A percentile compares a stretch with the other conserved stretches of the same genome.
Evolutionary conservation across 1,140 invertebrate species (phyloP).

Genomic region (Vanessa atalanta): DNA sequence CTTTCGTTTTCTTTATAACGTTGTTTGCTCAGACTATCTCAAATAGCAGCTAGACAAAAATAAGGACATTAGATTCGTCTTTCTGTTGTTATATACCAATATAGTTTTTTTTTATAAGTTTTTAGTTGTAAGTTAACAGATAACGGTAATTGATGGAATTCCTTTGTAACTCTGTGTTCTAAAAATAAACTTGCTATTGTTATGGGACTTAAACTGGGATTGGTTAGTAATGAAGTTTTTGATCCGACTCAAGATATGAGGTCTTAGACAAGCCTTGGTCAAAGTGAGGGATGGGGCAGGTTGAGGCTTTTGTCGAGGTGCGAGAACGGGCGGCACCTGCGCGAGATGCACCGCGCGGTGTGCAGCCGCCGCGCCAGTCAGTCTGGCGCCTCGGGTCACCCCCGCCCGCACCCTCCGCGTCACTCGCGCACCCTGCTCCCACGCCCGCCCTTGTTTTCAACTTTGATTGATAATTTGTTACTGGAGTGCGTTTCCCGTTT

Average conservation of each 20-base stretch:
- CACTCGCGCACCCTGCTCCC: slow-evolving; percentile 41
- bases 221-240: too few relatives aligned
- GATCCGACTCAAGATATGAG: too few relatives aligned
- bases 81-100: not conserved
- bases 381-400: slow-evolving; percentile 63
- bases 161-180: too few relatives aligned
- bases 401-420: slow-evolving; percentile 29
- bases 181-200: too few relatives aligned
- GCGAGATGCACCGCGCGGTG: slow-evolving; percentile 70
- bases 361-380: slow-evolving; percentile 71
- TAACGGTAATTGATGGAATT: too few relatives aligned
- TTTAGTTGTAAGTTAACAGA: not conserved
- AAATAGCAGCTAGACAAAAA: slow-evolving; percentile 47
- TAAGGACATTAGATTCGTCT: slow-evolving; percentile 35
- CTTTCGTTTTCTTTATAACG: slow-evolving; percentile 46
- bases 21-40: slow-evolving; percentile 55
- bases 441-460: slow-evolving; percentile 72
- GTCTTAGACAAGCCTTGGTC: not conserved
- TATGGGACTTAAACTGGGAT: too few relatives aligned
- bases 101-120: not conserved
- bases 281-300: slow-evolving; percentile 6
- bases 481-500: slow-evolving; percentile 63
- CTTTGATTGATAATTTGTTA: slow-evolving; percentile 80
- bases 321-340: slow-evolving; percentile 58
- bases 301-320: slow-evolving; percentile 26